Evolutionary conservation across 2,113 vertebrate species (phyloP), one percentile per base, ranked within the genome.

Genomic region (Gallinago paraguaiae): DNA sequence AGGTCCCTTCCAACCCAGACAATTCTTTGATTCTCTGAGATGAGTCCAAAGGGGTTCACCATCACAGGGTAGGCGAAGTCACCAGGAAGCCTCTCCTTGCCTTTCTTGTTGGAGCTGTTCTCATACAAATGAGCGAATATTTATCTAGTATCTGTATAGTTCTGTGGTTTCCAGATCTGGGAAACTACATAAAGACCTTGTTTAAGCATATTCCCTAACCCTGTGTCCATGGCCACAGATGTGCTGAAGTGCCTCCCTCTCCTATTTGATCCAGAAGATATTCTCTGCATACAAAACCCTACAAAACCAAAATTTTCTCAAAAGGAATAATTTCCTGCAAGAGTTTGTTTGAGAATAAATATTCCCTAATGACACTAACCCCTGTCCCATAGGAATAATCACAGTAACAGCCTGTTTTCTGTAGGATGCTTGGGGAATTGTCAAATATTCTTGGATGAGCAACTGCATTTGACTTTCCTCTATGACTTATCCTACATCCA

Each of bases 181-280:
- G 30, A 83, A 31, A 13, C 8, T 76, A 41, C 2, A 2, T 31
- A 4, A 82, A 54, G 17, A 30, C 10, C 19, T 68, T 39, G 11
- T 9, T 46, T 59, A 76, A 68, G 28, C 6, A 24, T 0, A 0
- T 50, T 82, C 13, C n/a, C 50, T 43, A 69, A 61, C 3, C 12
- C 27, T 20, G 2, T 9, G 39, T 15, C 45, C 10, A 9, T 46
- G 31, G 4, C 10, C 7, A 7, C 30, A 56, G 12, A 9, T 8
- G 4, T 76, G 28, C 43, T 74, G 60, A 86, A 41, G 5, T 71
- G 15, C 6, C 2, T 46, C 11, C 5, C 35, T 63, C 37, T 65
- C 57, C 27, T 12, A 0, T 70, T 93, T 59, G 14, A 39, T 51
- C 37, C 51, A 37, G 56, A 59, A 68, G 39, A 50, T 45, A 3